Evolutionary conservation across 2,888 invertebrate species (phyloP).

Genomic region (Tortricodes alternella): DNA sequence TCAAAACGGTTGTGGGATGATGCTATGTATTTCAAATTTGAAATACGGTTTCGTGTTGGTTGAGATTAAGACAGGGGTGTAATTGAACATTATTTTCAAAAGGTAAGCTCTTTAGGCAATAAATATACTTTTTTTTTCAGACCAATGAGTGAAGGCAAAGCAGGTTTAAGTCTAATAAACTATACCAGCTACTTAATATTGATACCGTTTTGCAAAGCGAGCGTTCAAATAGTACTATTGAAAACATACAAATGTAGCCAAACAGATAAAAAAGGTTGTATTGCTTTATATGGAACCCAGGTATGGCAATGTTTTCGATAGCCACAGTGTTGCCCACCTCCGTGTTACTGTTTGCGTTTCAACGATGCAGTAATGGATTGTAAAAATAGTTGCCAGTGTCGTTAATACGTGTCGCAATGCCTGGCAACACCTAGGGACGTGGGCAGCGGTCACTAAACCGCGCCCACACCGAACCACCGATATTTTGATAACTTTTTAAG

Average conservation of each 20-base stretch:
- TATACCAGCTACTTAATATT: too few species aligned
- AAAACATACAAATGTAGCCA: not conserved
- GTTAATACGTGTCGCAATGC: slow-evolving; percentile 45
- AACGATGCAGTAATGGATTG: slow-evolving; percentile 30
- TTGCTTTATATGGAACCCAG: slow-evolving; percentile 1
- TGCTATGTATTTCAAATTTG: slow-evolving; percentile 1
- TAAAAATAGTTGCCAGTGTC: slow-evolving; percentile 32
- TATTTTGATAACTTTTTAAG: slow-evolving; percentile 32
- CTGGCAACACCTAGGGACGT: slow-evolving; percentile 41
- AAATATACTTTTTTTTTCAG: too few species aligned
- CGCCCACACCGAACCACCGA: slow-evolving; percentile 38
- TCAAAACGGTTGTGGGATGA: slow-evolving; percentile 22
- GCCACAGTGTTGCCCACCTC: slow-evolving; percentile 21
- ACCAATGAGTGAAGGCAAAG: too few species aligned
- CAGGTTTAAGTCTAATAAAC: too few species aligned
- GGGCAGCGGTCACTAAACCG: slow-evolving; percentile 54
- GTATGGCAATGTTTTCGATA: slow-evolving; percentile 3
- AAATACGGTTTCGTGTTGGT: slow-evolving; percentile 5
- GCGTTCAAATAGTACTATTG: too few species aligned
- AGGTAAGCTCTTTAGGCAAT: not conserved
- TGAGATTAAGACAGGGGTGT: not conserved
- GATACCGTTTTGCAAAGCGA: too few species aligned
- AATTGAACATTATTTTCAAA: too few species aligned
- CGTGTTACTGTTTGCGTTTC: slow-evolving; percentile 17
- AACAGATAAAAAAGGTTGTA: not conserved